Evolutionary conservation across 2,888 invertebrate genomes (phyloP), one percentile per base, ranked within the genome.

Genomic region (Sarcophaga caerulescens): DNA sequence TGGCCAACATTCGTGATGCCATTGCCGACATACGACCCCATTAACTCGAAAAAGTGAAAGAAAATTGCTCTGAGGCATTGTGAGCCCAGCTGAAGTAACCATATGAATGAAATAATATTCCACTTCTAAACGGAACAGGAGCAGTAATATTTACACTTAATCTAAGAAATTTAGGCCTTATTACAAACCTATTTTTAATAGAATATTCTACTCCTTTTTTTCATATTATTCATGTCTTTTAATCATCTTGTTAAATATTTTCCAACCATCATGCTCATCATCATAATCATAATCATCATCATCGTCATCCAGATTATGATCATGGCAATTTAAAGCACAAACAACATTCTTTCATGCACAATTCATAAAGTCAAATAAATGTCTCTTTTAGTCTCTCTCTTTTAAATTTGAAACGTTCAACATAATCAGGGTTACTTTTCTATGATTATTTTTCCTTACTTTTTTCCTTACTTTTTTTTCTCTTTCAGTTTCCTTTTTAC

Each of bases 321-420:
- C 19, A 65, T 14, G 60, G 25, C 25, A 25, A 25, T 25, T 25
- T 25, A 25, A 4, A 4, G 5, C 4, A 25, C 25, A 25, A 25
- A 25, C 25, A 21, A 59, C 35, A 59, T 23, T 47, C 25, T 52
- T 14, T 21, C 47, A 62, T 17, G 52, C 69, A 65, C 35, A 57
- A 21, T 60, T 59, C 84, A 88, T 85, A 87, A 87, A 88, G 87
- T 88, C 88, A 88, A 88, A 88, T 88, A 87, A 88, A 88, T 88
- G 88, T 88, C 88, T 88, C 88, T 89, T 87, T 88, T 88, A 87
- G 85, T 25, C 25, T 25, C 25, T 25, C 25, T 25, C 25, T 25
- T 25, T 25, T 25, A 25, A 25, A 25, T 25, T 85, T 84, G 81
- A 81, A 85, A 85, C 83, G 79, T 87, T 85, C 10, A 88, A 87